These are phyloP conservation scores for Mya arenaria DNA, from an alignment of 1,140 invertebrate species.

Conservation along the genomic window DNA sequence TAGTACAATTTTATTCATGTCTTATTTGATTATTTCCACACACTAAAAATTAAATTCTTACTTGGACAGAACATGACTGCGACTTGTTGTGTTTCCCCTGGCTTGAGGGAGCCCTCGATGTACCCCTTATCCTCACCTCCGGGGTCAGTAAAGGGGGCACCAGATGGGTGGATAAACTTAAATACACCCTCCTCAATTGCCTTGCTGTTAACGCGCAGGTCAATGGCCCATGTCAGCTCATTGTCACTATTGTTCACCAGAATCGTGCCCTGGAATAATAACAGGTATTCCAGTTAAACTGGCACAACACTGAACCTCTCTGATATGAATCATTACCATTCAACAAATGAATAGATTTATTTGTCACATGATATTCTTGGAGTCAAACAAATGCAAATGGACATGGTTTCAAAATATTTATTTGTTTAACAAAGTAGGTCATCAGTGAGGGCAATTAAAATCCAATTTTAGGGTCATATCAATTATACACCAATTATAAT, in stretches of 20 bases:
- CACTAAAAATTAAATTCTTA: constrained; percentile 55
- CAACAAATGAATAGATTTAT: too few relatives aligned
- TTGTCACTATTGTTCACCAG: constrained; percentile 78
- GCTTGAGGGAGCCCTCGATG: constrained; percentile 75
- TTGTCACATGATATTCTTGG: too few relatives aligned
- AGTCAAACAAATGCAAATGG: too few relatives aligned
- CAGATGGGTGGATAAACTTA: constrained; percentile 76
- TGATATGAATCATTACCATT: too few relatives aligned
- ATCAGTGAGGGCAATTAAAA: too few relatives aligned
- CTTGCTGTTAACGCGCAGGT: constrained; percentile 70
- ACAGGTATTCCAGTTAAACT: too few relatives aligned
- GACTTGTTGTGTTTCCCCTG: constrained; percentile 73
- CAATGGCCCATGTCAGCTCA: constrained; percentile 76
- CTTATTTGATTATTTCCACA: background rate
- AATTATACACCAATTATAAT: too few relatives aligned
- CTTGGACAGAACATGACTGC: constrained; percentile 78
- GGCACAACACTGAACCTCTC: too few relatives aligned
- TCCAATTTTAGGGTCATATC: too few relatives aligned
- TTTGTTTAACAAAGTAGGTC: too few relatives aligned
- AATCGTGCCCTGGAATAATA: constrained; percentile 69
- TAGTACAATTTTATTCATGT: background rate
- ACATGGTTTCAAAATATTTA: too few relatives aligned
- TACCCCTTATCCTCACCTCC: constrained; percentile 62
- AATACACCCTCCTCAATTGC: constrained; percentile 76
- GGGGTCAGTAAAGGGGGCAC: constrained; percentile 67